Percentiles rank a stretch among this genome's conserved stretches.
Conservation (phyloP, 2,888 invertebrate species). For the Kuschelorhynchus macadamiae region DNA sequence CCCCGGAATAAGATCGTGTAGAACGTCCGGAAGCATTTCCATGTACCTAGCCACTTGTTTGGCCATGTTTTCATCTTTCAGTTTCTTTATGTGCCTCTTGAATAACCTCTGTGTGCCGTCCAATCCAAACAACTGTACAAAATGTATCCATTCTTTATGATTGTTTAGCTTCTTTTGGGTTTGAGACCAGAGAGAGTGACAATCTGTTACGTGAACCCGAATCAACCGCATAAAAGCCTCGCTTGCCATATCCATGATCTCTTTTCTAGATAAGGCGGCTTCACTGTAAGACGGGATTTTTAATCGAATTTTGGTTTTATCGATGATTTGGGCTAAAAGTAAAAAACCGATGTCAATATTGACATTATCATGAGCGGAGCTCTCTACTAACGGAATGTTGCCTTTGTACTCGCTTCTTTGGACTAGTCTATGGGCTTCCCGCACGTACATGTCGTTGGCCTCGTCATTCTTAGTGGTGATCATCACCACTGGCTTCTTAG, state of each 20-base stretch:
- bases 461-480: conserved; percentile 98
- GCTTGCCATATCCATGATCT: conserved; percentile 89
- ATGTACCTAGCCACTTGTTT: conserved; percentile 83
- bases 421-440: conserved; percentile 91
- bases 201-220: conserved; percentile 85
- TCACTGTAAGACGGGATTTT: conserved; percentile 84
- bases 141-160: conserved; percentile 91
- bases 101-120: conserved; percentile 80
- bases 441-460: conserved; percentile 86
- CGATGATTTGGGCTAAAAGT: conserved; percentile 91
- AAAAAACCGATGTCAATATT: conserved; percentile 95
- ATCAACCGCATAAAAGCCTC: conserved; percentile 92
- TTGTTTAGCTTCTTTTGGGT: conserved; percentile 88
- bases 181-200: conserved; percentile 88
- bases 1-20: conserved; percentile 85
- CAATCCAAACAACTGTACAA: conserved; percentile 83
- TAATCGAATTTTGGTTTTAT: conserved; percentile 84
- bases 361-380: conserved; percentile 95
- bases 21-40: conserved; percentile 81
- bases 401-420: conserved; percentile 93
- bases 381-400: conserved; percentile 90
- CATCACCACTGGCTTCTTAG: conserved; percentile 95
- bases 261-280: conserved; percentile 88
- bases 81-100: conserved; percentile 81
- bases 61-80: conserved; percentile 86